These are phyloP conservation scores for Wasmannia auropunctata DNA, from an alignment of 1,140 invertebrate species.

Conservation along the genomic window DNA sequence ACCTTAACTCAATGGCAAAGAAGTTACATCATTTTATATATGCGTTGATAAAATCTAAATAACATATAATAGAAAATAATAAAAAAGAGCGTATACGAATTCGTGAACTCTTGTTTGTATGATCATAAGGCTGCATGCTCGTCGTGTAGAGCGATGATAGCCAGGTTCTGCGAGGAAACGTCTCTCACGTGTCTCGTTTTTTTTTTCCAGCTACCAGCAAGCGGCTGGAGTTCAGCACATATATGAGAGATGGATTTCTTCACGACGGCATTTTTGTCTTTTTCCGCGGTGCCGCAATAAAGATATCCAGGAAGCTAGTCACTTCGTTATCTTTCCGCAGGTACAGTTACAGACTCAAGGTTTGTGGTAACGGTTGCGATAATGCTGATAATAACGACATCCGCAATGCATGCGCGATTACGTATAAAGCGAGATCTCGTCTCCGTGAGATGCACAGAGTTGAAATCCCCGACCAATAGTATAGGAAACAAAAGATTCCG, in stretches of 20 bases:
- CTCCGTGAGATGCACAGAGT: no score
- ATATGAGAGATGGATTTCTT: constrained; percentile 47
- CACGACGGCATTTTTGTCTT: constrained; percentile 21
- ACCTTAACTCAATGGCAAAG: background rate
- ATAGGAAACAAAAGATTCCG: background rate
- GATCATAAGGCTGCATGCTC: background rate
- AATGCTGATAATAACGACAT: constrained; percentile 52
- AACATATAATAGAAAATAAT: background rate
- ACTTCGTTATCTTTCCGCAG: constrained; percentile 52
- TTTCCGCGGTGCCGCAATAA: constrained; percentile 34
- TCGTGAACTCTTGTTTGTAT: background rate
- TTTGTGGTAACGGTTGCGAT: constrained; percentile 49
- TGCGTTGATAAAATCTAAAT: background rate
- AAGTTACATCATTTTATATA: background rate
- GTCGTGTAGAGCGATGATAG: constrained; percentile 25
- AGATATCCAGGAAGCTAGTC: constrained; percentile 51
- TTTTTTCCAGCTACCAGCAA: background rate
- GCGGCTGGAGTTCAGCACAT: background rate
- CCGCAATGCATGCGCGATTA: constrained; percentile 27
- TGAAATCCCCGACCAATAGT: background rate
- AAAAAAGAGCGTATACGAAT: background rate
- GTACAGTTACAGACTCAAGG: constrained; percentile 40
- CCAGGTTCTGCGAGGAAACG: constrained; percentile 44
- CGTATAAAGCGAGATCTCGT: background rate
- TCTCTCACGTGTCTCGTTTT: constrained; percentile 43